phyloP scores from a whole-genome alignment of 2,888 invertebrate species.

The Conus canariensis region DNA sequence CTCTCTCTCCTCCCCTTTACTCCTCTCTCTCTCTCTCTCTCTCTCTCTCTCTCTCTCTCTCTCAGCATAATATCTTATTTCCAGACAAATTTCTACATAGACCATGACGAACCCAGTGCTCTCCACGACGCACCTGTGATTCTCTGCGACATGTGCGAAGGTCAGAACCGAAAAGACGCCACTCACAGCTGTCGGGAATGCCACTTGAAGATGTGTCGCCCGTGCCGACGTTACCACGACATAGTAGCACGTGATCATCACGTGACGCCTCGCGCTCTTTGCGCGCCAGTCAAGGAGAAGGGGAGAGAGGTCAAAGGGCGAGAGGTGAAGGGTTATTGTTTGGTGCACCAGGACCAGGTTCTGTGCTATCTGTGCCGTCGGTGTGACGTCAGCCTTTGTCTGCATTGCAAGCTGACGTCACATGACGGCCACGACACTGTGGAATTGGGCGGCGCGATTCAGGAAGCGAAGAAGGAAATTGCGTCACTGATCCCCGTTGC shows the following conservation, averaged over 20 bases:
- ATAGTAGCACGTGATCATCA: conserved; percentile 5
- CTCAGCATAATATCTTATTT: neutral
- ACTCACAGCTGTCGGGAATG: neutral
- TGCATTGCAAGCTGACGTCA: neutral
- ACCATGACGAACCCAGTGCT: neutral
- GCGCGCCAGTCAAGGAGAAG: neutral
- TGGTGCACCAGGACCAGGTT: neutral
- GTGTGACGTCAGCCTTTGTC: neutral
- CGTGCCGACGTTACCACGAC: conserved; percentile 13
- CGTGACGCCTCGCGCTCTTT: neutral
- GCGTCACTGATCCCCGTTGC: neutral
- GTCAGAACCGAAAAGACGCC: neutral
- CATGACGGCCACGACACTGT: neutral
- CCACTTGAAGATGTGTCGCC: neutral
- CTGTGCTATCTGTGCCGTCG: conserved; percentile 4
- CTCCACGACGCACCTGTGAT: neutral
- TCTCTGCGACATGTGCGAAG: conserved; percentile 23
- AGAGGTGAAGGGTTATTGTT: neutral
- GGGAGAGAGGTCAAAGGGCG: neutral
- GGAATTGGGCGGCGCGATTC: neutral
- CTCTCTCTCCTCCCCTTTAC: too few relatives aligned
- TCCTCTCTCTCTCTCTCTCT: too few relatives aligned
- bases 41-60: neutral
- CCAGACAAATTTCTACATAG: neutral
- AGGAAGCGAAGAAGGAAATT: neutral